These are phyloP conservation scores for Petrocephalus sullivani DNA, from an alignment of 2,797 vertebrate genomes.

Conservation along the genomic window DNA sequence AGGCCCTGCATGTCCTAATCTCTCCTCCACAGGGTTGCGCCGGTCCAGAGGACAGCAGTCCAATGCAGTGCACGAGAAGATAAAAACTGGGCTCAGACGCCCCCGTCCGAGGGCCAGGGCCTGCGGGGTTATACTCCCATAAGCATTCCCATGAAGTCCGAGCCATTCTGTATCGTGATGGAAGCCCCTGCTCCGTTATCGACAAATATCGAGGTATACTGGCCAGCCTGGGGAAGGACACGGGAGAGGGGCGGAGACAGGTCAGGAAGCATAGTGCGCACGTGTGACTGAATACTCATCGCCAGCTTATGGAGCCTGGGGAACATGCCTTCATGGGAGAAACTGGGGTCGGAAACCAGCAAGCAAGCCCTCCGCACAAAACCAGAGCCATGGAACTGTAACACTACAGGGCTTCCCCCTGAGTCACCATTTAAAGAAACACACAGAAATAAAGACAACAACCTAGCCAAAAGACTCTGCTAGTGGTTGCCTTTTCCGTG, in stretches of 20 bases:
- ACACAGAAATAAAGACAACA: background rate
- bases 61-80: constrained; percentile 32
- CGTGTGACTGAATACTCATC: background rate
- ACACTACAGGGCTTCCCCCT: background rate
- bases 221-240: constrained; percentile 66
- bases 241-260: background rate
- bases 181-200: constrained; percentile 82
- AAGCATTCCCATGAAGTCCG: constrained; percentile 87
- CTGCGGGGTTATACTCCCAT: constrained; percentile 70
- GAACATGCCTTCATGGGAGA: background rate
- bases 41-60: constrained; percentile 40
- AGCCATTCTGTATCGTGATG: constrained; percentile 82
- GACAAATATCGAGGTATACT: constrained; percentile 91
- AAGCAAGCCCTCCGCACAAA: background rate
- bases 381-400: background rate
- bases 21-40: background rate
- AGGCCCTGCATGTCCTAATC: constrained; percentile 1
- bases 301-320: background rate
- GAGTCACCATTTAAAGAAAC: background rate
- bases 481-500: background rate
- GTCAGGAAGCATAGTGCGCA: background rate
- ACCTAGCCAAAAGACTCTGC: background rate
- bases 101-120: background rate
- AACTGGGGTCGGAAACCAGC: background rate
- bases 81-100: constrained; percentile 27